Percentiles rank a stretch among this genome's conserved stretches.
Evolutionary conservation across 2,113 vertebrate species (phyloP).

Genomic region (human (Homo sapiens)): DNA sequence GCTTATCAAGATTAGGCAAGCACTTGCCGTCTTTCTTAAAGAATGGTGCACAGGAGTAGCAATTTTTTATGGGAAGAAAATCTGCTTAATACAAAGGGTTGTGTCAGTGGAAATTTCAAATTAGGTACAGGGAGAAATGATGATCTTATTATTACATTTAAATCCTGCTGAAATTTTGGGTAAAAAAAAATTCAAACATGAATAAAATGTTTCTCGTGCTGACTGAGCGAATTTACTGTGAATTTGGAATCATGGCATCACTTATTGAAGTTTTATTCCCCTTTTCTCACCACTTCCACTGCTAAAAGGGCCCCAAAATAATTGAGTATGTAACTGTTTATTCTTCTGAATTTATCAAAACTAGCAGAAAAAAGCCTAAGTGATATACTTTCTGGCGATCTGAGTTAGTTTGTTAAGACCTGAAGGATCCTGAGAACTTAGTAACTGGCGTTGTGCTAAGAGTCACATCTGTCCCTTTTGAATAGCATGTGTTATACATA

Average conservation of each 20-base stretch:
- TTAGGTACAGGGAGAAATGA: not conserved
- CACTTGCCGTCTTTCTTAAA: not conserved
- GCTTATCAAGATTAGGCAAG: not conserved
- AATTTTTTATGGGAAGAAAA: not conserved
- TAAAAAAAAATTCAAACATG: not conserved
- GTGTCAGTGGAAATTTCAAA: not conserved
- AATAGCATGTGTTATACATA: accelerated
- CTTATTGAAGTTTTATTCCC: accelerated
- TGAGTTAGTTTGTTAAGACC: not conserved
- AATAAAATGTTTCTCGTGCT: not conserved
- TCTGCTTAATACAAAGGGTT: not conserved
- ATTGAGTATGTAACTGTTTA: accelerated
- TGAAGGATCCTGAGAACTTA: not conserved
- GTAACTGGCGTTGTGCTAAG: not conserved
- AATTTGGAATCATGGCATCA: not conserved
- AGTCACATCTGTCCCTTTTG: not conserved
- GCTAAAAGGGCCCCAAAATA: not conserved
- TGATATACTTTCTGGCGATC: no score
- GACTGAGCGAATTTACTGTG: not conserved
- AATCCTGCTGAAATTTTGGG: not conserved
- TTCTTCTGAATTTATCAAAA: not conserved
- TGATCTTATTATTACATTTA: not conserved
- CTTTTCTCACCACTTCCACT: not conserved
- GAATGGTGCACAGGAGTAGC: not conserved
- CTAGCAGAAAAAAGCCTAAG: not conserved